Evolutionary conservation across 2,888 invertebrate genomes (phyloP), one percentile per base, ranked within the genome.

Genomic region (Eupelmus urozonus): DNA sequence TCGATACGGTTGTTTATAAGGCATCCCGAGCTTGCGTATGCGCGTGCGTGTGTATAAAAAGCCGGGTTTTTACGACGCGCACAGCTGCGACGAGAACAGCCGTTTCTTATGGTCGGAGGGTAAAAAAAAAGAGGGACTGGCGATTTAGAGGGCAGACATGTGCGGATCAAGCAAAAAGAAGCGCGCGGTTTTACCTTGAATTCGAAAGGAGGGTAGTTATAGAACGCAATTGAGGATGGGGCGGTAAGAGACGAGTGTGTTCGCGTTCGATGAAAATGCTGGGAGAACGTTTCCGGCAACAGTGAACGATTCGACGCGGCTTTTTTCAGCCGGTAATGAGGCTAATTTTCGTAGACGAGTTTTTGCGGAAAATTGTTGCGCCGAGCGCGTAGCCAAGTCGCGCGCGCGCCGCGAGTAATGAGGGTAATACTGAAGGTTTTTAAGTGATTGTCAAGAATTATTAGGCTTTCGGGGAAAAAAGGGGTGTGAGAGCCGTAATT

Each of bases 281-380:
- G 25, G 13, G 13, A 5, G 16, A 18, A 13, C 20, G 65, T 66
- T 66, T 66, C 65, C 65, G 65, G 65, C 65, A 66, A 66, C 65
- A 66, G 40, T 63, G n/a, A 11, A n/a, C 49, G 49, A 49, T 49
- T 18, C 49, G 49, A 34, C 13, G 49, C 9, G 9, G 34, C 9
- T 34, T 34, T 34, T 34, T 5, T 34, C 5, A 49, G 42, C n/a
- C 4, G 16, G n/a, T 49, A 49, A 49, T n/a, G 13, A 49, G n/a
- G 13, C 49, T 49, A 34, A 34, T 34, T 34, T 34, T 34, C 5
- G 3, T 34, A 34, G 9, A 34, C 34, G 34, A 34, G 34, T 3
- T 34, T 34, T 34, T 34, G 34, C 34, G 34, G 9, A 9, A 34
- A 34, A 34, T 34, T 9, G 34, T 34, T 34, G 9, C 5, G 5